These are phyloP conservation scores for Arvicanthis niloticus DNA, from an alignment of 2,113 vertebrate species.

Conservation along the genomic window DNA sequence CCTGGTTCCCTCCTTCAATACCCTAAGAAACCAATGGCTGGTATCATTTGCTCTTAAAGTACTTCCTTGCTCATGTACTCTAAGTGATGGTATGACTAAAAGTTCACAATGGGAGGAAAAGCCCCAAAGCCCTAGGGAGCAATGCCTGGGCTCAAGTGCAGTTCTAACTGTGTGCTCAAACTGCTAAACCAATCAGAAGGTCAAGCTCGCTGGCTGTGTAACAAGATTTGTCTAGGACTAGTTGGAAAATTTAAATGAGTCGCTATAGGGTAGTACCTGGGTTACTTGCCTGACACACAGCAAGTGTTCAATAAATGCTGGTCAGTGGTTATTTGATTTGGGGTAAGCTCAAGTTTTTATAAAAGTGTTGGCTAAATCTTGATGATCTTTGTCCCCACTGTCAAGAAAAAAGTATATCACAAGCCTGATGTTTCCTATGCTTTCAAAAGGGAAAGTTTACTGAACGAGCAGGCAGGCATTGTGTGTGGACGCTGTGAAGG, in stretches of 20 bases:
- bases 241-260: neutral
- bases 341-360: neutral
- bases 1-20: neutral
- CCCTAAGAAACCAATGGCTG: neutral
- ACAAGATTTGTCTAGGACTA: neutral
- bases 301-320: neutral
- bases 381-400: constrained; percentile 17
- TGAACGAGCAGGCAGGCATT: neutral
- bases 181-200: neutral
- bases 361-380: constrained; percentile 33
- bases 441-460: neutral
- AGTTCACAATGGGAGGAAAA: neutral
- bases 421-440: neutral
- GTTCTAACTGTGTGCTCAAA: neutral
- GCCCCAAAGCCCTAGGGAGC: neutral
- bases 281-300: neutral
- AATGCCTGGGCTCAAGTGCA: neutral
- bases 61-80: neutral
- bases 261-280: neutral
- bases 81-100: neutral
- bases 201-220: neutral
- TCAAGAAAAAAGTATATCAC: neutral
- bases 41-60: neutral
- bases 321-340: neutral
- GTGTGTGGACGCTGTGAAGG: neutral